phyloP scores from a whole-genome alignment of 2,113 vertebrate species.

The Rynchops niger region DNA sequence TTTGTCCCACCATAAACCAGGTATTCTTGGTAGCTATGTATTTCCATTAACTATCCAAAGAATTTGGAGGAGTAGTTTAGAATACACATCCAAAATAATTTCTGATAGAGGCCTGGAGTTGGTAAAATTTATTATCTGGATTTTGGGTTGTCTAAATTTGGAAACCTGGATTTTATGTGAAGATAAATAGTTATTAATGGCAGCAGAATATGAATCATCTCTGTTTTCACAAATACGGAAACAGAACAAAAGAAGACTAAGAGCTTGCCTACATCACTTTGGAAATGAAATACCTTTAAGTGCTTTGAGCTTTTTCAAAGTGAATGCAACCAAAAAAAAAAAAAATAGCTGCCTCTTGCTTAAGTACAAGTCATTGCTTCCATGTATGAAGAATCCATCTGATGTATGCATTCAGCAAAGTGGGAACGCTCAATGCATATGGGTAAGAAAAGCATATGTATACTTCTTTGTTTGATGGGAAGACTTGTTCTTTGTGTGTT shows the following conservation, averaged over 20 bases:
- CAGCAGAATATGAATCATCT: neutral
- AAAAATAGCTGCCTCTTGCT: neutral
- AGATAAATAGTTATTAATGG: neutral
- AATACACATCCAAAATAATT: neutral
- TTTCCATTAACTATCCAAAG: neutral
- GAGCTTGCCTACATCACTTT: neutral
- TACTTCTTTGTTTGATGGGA: neutral
- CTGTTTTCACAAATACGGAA: neutral
- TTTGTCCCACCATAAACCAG: neutral
- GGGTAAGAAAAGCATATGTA: accelerated
- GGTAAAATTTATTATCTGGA: neutral
- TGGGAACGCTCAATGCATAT: neutral
- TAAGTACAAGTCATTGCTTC: neutral
- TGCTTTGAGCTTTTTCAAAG: neutral
- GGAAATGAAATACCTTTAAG: neutral
- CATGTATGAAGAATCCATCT: neutral
- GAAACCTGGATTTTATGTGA: neutral
- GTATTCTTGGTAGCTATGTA: neutral
- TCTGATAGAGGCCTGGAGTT: neutral
- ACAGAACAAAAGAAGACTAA: neutral
- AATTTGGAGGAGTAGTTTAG: neutral
- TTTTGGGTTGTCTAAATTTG: neutral
- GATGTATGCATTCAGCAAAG: neutral
- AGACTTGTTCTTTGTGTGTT: neutral
- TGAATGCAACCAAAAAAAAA: neutral